Percentiles rank a stretch among this genome's conserved stretches.
Evolutionary conservation across 1,140 invertebrate genomes (phyloP).

Genomic region (Bombus fervidus): DNA sequence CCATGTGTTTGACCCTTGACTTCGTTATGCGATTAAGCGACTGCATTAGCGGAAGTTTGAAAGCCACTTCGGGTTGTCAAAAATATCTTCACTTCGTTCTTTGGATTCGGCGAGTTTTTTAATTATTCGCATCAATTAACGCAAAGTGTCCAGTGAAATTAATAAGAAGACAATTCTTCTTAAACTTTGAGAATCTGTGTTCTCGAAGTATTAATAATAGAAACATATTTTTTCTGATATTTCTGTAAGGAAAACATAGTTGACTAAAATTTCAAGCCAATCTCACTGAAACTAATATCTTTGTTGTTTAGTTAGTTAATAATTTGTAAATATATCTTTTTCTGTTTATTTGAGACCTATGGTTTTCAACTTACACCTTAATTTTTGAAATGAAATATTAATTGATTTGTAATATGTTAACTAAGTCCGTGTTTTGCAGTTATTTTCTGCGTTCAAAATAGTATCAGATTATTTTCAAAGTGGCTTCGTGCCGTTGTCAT

Average conservation of each 20-base stretch:
- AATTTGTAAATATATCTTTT: neutral
- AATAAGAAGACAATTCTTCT: neutral
- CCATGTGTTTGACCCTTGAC: conserved; percentile 28
- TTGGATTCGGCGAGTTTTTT: neutral
- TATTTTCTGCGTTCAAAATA: neutral
- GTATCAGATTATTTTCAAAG: neutral
- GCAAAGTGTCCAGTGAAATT: neutral
- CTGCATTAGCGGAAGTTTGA: conserved; percentile 20
- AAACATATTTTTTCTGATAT: too few species aligned
- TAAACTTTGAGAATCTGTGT: neutral
- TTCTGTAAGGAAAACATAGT: too few species aligned
- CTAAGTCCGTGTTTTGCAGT: neutral
- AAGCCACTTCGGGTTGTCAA: neutral
- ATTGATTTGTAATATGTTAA: neutral
- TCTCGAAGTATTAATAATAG: too few species aligned
- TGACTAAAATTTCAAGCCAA: too few species aligned
- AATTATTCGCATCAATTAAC: neutral
- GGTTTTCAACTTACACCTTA: too few species aligned
- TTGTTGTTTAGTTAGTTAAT: neutral
- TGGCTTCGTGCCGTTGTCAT: too few species aligned
- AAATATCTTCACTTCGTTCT: neutral
- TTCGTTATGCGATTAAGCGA: conserved; percentile 22
- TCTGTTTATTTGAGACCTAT: too few species aligned
- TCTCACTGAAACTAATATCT: neutral
- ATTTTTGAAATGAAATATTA: neutral